phyloP scores from a whole-genome alignment of 2,797 vertebrate genomes.

The Hylomyscus alleni region DNA sequence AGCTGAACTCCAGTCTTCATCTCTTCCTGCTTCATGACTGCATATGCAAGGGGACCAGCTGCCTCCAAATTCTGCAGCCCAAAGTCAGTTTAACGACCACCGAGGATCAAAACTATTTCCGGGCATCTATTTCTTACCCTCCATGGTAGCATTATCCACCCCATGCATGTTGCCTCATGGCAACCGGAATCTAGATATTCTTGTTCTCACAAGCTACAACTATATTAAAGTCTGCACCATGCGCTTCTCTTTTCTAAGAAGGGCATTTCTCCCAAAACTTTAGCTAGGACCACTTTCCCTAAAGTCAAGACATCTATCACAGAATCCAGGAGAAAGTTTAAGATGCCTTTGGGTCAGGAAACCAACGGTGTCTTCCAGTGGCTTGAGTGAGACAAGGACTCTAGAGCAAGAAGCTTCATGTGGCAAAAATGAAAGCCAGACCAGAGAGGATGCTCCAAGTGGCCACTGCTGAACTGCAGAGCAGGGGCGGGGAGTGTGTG shows the following conservation, averaged over 20 bases:
- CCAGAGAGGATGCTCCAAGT: not conserved
- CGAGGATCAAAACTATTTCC: not conserved
- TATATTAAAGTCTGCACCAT: not conserved
- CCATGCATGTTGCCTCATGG: not conserved
- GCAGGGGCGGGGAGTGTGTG: not conserved
- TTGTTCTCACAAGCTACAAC: not conserved
- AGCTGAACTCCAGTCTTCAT: not conserved
- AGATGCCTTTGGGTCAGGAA: not conserved
- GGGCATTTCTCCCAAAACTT: slow-evolving; percentile 1
- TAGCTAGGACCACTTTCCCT: not conserved
- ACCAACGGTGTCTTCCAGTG: not conserved
- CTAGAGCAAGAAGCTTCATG: not conserved
- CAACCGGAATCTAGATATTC: not conserved
- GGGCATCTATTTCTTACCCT: not conserved
- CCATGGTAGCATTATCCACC: not conserved
- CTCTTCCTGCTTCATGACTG: too few species aligned
- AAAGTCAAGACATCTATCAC: slow-evolving; percentile 9
- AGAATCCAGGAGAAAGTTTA: not conserved
- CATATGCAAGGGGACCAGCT: too few species aligned
- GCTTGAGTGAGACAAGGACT: not conserved
- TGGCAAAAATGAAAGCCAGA: slow-evolving; percentile 18
- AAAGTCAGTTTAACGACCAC: not conserved
- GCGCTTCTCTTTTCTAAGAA: slow-evolving; percentile 29
- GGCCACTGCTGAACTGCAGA: not conserved
- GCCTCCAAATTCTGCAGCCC: too few species aligned